Evolutionary conservation across 2,888 invertebrate genomes (phyloP).

Genomic region (Tinea pellionella): DNA sequence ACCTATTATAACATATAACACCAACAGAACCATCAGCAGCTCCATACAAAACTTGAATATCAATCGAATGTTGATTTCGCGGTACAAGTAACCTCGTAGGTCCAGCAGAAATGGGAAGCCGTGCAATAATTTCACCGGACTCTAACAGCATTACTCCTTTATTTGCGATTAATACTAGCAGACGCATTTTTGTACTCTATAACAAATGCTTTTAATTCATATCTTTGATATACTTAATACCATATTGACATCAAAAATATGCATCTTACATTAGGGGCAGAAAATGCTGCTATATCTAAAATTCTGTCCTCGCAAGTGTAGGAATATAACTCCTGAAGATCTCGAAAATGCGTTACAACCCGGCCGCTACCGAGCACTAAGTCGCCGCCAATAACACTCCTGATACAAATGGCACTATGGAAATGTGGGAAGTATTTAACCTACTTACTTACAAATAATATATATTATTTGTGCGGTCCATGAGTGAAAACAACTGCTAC

Average conservation of each 20-base stretch:
- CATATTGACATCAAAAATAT: no score
- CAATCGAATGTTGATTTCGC: conserved; percentile 36
- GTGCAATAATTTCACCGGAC: conserved; percentile 72
- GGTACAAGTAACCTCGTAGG: conserved; percentile 47
- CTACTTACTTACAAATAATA: no score
- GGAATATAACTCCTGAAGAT: conserved; percentile 89
- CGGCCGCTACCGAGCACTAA: conserved; percentile 87
- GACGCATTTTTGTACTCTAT: conserved; percentile 72
- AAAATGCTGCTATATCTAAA: conserved; percentile 75
- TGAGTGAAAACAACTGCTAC: no score
- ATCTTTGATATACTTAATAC: no score
- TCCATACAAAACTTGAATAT: conserved; percentile 82
- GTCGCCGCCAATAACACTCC: conserved; percentile 87
- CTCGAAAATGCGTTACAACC: conserved; percentile 87
- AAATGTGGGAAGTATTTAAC: not conserved
- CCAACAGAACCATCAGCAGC: conserved; percentile 91
- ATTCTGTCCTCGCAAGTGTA: conserved; percentile 90
- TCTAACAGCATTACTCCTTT: conserved; percentile 81
- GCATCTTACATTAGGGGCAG: conserved; percentile 62
- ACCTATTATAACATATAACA: conserved; percentile 74
- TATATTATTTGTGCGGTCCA: no score
- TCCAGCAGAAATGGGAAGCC: conserved; percentile 36
- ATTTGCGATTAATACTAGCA: conserved; percentile 86
- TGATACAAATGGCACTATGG: conserved; percentile 32
- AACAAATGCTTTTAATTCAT: no score